These are phyloP conservation scores for Alsophila aescularia DNA, from an alignment of 2,888 invertebrate genomes.

Conservation along the genomic window DNA sequence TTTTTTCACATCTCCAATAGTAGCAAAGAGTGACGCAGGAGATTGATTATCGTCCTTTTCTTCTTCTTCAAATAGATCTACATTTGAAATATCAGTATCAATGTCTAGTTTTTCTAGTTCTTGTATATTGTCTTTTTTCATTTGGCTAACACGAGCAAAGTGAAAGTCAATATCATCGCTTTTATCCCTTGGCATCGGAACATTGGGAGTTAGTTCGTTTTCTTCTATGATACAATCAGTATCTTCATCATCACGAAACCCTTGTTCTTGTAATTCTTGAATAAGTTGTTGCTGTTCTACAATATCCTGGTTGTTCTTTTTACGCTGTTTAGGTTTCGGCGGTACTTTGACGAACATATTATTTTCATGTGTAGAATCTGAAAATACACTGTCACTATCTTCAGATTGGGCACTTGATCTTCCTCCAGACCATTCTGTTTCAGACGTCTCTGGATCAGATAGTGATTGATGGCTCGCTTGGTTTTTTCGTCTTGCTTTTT, in stretches of 20 bases:
- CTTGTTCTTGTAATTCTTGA: constrained; percentile 78
- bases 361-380: constrained; percentile 87
- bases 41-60: constrained; percentile 86
- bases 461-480: constrained; percentile 86
- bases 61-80: constrained; percentile 84
- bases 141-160: constrained; percentile 82
- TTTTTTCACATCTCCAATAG: constrained; percentile 89
- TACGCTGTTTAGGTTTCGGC: constrained; percentile 72
- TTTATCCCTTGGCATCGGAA: constrained; percentile 70
- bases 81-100: constrained; percentile 85
- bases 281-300: constrained; percentile 78
- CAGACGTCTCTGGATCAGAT: constrained; percentile 91
- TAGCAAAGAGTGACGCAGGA: constrained; percentile 88
- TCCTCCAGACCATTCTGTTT: constrained; percentile 87
- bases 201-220: constrained; percentile 55
- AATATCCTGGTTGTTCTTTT: constrained; percentile 78
- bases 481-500: constrained; percentile 91
- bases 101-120: constrained; percentile 82
- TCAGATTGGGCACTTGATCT: constrained; percentile 88
- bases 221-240: constrained; percentile 67
- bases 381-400: constrained; percentile 90
- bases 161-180: constrained; percentile 81
- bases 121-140: constrained; percentile 77
- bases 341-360: constrained; percentile 87
- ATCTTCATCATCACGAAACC: constrained; percentile 66